phyloP scores from a whole-genome alignment of 2,888 invertebrate species.

The Apotomis betuletana region DNA sequence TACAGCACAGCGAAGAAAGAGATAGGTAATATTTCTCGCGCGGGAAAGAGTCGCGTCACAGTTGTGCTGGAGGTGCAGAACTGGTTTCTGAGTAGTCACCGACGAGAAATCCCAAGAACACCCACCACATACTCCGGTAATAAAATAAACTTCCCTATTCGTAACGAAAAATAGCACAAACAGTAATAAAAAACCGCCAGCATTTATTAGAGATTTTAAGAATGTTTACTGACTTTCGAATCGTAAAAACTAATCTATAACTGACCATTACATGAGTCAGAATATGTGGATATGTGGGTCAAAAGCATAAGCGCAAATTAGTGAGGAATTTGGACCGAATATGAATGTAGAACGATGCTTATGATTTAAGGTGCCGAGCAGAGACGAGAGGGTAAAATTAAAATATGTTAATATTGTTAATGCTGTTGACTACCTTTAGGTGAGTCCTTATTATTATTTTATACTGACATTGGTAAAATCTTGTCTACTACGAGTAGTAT shows the following conservation, averaged over 20 bases:
- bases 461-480: no score
- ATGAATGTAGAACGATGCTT: constrained; percentile 16
- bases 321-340: constrained; percentile 25
- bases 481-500: no score
- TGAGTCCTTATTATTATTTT: no score
- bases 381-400: not conserved
- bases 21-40: no score
- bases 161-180: not conserved
- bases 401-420: no score
- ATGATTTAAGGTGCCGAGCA: constrained; percentile 20
- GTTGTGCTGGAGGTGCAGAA: no score
- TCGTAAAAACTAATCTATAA: not conserved
- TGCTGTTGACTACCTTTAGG: no score
- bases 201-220: not conserved
- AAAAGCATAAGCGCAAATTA: constrained; percentile 28
- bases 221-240: constrained; percentile 14
- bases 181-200: not conserved
- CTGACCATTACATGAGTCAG: constrained; percentile 28
- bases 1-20: no score
- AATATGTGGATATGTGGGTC: constrained; percentile 23
- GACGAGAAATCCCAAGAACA: no score
- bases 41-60: no score
- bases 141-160: not conserved
- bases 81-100: no score
- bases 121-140: not conserved